Base-by-base conservation (phyloP, 2,888 invertebrate genomes). In the Lasius platythorax region DNA sequence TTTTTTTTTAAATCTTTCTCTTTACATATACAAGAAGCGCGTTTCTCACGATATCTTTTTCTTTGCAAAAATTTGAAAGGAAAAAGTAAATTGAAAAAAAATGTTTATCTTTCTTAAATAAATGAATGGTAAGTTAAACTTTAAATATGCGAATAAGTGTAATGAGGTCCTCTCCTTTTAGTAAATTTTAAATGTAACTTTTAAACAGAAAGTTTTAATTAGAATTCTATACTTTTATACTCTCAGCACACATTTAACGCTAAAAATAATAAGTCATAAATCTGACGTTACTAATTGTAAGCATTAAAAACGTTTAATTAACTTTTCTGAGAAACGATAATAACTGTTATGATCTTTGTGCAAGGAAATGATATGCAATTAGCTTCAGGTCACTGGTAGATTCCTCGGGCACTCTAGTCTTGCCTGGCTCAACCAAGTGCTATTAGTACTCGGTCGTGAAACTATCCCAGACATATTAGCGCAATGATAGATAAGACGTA, bases 401-500 rank as follows among this genome's bases (percentile, higher is more conserved):
- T 56, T 40, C 30, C 40, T 56, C 70, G 15, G 40, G 40, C 30
- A 40, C 43, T 53, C 37, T 40, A 2, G 37, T 37, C 18, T 12
- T 33, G 23, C 18, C 75, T 28, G 33, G 53, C 68, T 67, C 37
- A 76, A 30, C 8, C 37, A 33, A 56, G 43, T 53, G 40, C 12
- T 43, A 63, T 40, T 66, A 43, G 40, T 70, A 70, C 30, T 23
- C 56, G 30, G 70, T 78, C 73, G 28, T 23, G 23, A 73, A 61
- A 73, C 33, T 37, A 73, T 46, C 5, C 43, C 18, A 81, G 73
- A 73, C 72, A 33, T 46, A 72, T 61, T 72, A 72, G 56, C 30
- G 30, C 43, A n/a, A 63, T 72, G 79, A 81, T 73, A 73, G 61
- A 81, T 78, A 43, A 68, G 56, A 46, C 43, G 46, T 33, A 72